Evolutionary conservation across 2,888 invertebrate genomes (phyloP).

Genomic region (Trachelus troglodyta): DNA sequence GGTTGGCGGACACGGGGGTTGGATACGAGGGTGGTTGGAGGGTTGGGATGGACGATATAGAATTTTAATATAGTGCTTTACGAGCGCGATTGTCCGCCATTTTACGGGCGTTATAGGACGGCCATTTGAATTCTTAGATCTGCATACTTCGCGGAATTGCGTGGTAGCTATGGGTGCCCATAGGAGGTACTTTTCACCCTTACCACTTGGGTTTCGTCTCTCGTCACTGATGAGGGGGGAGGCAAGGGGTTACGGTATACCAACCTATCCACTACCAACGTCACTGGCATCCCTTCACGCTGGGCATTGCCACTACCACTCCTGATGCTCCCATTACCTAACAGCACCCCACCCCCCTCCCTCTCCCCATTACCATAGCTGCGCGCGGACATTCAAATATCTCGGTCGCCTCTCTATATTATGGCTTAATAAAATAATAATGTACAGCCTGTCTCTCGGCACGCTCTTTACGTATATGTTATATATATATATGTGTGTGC

Average conservation of each 20-base stretch:
- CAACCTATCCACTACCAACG: not conserved
- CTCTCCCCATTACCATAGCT: conserved; percentile 31
- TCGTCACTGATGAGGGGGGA: not conserved
- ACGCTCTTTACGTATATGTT: not conserved
- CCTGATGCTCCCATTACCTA: not conserved
- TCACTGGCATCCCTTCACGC: not conserved
- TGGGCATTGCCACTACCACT: not conserved
- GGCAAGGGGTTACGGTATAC: no score
- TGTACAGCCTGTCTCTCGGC: conserved; percentile 32
- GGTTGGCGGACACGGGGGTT: conserved; percentile 13
- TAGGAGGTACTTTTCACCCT: not conserved
- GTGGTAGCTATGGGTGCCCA: conserved; percentile 34
- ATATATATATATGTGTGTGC: conserved; percentile 11
- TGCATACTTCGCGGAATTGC: conserved; percentile 65
- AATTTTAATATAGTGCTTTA: conserved; percentile 67
- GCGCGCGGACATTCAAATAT: conserved; percentile 49
- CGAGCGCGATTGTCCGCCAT: conserved; percentile 66
- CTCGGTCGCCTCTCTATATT: conserved; percentile 50
- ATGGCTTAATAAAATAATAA: conserved; percentile 62
- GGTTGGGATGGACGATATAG: conserved; percentile 51
- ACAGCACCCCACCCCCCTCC: not conserved
- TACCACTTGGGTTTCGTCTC: not conserved
- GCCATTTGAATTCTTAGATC: conserved; percentile 67
- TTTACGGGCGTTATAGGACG: conserved; percentile 61
- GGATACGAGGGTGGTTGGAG: conserved; percentile 23